Evolutionary conservation across 2,113 vertebrate genomes (phyloP).

Genomic region (Sitta europaea): DNA sequence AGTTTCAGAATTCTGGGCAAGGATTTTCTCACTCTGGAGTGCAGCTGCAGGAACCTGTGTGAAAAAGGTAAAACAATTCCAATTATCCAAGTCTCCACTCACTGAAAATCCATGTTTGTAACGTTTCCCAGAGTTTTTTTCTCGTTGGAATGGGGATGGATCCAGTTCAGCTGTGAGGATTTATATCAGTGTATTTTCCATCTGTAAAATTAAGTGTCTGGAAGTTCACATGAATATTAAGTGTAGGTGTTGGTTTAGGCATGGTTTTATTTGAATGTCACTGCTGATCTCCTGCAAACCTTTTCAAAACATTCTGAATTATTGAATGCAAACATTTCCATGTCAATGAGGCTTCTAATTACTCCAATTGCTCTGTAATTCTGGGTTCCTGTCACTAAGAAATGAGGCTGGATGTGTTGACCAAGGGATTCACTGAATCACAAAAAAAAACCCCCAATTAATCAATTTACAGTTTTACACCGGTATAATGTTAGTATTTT

Average conservation of each 20-base stretch:
- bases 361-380: not conserved
- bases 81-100: not conserved
- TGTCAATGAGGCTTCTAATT: not conserved
- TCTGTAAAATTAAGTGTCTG: not conserved
- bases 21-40: constrained; percentile 72
- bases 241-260: not conserved
- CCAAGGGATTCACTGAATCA: not conserved
- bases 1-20: constrained; percentile 68
- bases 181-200: not conserved
- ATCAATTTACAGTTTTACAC: not conserved
- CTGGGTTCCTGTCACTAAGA: not conserved
- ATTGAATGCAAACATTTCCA: not conserved
- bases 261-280: not conserved
- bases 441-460: rapidly evolving
- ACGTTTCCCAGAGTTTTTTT: not conserved
- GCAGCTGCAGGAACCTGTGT: constrained; percentile 71
- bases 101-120: not conserved
- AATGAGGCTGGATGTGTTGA: not conserved
- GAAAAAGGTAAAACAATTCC: not conserved
- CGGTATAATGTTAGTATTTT: not conserved
- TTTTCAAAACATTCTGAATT: not conserved
- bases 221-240: not conserved
- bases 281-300: not conserved
- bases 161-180: not conserved
- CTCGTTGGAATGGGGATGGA: not conserved